Percentiles rank a stretch among this genome's conserved stretches.
These are phyloP conservation scores for Uria lomvia DNA, from an alignment of 2,113 vertebrate species.

Conservation along the genomic window DNA sequence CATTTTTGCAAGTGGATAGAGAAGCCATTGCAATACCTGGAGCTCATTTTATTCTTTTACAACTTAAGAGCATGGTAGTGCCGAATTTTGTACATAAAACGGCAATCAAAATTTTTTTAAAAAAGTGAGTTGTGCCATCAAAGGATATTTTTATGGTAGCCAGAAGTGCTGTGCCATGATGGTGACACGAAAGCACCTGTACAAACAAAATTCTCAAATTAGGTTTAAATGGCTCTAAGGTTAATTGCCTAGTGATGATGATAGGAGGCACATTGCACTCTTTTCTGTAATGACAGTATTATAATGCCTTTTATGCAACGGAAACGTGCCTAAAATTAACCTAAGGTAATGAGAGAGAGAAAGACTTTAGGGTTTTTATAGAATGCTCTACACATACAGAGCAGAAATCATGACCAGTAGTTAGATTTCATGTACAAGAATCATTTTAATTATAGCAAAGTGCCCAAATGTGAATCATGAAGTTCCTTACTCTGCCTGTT, in stretches of 20 bases:
- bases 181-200: not conserved
- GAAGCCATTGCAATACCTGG: not conserved
- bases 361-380: not conserved
- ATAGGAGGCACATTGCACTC: not conserved
- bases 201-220: not conserved
- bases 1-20: not conserved
- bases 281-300: not conserved
- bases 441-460: not conserved
- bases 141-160: not conserved
- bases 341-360: not conserved
- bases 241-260: not conserved
- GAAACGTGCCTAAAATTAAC: not conserved
- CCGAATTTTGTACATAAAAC: not conserved
- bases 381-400: not conserved
- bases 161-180: not conserved
- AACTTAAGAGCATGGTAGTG: not conserved
- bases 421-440: constrained; percentile 7
- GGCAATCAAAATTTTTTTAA: not conserved
- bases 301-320: not conserved
- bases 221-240: not conserved
- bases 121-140: not conserved
- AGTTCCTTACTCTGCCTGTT: not conserved
- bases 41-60: not conserved
- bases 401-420: not conserved
- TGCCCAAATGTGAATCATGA: not conserved